phyloP scores from a whole-genome alignment of 2,797 vertebrate genomes.

The Tiaroga cobitis region DNA sequence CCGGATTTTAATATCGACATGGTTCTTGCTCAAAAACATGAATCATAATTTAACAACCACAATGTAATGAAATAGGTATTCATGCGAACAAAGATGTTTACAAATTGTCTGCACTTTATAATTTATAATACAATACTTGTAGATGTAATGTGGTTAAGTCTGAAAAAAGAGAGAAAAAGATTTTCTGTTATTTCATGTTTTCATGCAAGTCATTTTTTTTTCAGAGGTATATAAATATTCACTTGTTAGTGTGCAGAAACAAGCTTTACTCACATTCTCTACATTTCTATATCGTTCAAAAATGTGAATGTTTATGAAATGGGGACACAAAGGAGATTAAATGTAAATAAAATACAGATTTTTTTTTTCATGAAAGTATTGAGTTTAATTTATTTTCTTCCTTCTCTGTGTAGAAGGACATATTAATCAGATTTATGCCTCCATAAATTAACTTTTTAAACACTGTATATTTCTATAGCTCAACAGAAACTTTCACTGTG shows the following conservation, averaged over 20 bases:
- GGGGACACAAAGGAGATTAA: conserved; percentile 19
- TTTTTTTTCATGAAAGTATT: background rate
- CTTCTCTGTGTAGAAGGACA: conserved; percentile 26
- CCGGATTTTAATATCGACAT: background rate
- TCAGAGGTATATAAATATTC: background rate
- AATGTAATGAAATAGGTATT: conserved; percentile 2
- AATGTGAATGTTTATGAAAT: conserved; percentile 26
- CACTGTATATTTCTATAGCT: conserved; percentile 8
- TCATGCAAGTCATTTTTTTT: background rate
- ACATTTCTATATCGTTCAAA: background rate
- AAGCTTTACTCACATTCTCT: background rate
- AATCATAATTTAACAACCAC: conserved; percentile 7
- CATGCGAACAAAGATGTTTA: background rate
- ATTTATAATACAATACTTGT: background rate
- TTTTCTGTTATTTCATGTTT: background rate
- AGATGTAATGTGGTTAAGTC: background rate
- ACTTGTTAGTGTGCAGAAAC: background rate
- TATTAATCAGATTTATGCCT: conserved; percentile 31
- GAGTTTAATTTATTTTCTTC: conserved; percentile 28
- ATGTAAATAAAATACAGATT: conserved; percentile 3
- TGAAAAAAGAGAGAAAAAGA: background rate
- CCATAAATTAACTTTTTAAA: conserved; percentile 28
- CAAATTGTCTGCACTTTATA: background rate
- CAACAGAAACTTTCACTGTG: conserved; percentile 17
- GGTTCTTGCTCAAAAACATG: conserved; percentile 24